phyloP scores from a whole-genome alignment of 2,888 invertebrate species.

The Noctua comes region DNA sequence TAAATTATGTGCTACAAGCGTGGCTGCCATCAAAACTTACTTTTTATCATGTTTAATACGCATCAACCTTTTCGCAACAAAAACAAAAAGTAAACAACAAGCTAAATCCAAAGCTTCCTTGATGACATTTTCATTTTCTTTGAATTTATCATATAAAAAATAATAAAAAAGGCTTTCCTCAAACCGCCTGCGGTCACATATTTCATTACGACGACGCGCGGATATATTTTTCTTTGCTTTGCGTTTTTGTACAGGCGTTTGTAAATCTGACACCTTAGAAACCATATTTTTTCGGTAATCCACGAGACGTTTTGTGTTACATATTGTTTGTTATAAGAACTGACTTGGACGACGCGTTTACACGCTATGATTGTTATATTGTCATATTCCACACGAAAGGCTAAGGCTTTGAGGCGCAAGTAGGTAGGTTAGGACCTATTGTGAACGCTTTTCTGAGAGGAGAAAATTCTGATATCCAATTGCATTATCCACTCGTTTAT shows the following conservation, averaged over 20 bases:
- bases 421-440: not conserved
- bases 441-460: not conserved
- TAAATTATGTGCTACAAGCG: not conserved
- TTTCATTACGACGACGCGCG: slow-evolving; percentile 72
- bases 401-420: not conserved
- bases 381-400: not conserved
- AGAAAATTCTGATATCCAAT: not conserved
- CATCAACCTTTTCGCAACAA: slow-evolving; percentile 23
- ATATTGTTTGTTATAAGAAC: slow-evolving; percentile 56
- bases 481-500: slow-evolving; percentile 1
- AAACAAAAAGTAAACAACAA: slow-evolving; percentile 49
- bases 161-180: slow-evolving; percentile 67
- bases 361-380: slow-evolving; percentile 20
- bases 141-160: slow-evolving; percentile 62
- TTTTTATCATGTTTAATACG: slow-evolving; percentile 10
- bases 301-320: slow-evolving; percentile 38
- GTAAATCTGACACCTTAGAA: slow-evolving; percentile 71
- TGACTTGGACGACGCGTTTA: slow-evolving; percentile 49
- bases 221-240: slow-evolving; percentile 72
- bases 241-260: slow-evolving; percentile 74
- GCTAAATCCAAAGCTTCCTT: slow-evolving; percentile 44
- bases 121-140: slow-evolving; percentile 57
- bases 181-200: slow-evolving; percentile 76
- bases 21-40: not conserved
- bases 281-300: slow-evolving; percentile 66